phyloP scores from a whole-genome alignment of 2,888 invertebrate genomes.

The Marasmarcha lunaedactyla region DNA sequence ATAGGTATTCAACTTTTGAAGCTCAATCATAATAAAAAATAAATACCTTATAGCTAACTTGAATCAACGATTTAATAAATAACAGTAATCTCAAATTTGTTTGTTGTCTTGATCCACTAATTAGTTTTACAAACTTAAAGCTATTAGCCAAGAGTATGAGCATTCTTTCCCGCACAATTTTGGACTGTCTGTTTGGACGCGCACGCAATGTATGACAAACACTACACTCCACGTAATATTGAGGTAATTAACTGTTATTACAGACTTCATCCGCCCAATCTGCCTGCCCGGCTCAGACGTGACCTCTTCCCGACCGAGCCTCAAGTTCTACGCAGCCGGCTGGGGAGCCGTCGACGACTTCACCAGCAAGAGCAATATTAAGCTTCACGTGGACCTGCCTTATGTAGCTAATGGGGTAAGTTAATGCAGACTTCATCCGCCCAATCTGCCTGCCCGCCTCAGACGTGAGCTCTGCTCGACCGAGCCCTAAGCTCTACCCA shows the following conservation, averaged over 20 bases:
- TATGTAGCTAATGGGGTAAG: conserved; percentile 19
- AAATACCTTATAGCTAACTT: too few species aligned
- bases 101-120: too few species aligned
- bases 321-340: conserved; percentile 37
- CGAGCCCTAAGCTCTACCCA: conserved; percentile 20
- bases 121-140: too few species aligned
- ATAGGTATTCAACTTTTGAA: too few species aligned
- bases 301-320: conserved; percentile 12
- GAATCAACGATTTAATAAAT: too few species aligned
- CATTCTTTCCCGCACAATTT: too few species aligned
- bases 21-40: too few species aligned
- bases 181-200: too few species aligned
- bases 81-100: too few species aligned
- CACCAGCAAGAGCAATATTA: conserved; percentile 22
- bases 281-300: conserved; percentile 32
- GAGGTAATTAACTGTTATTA: conserved; percentile 32
- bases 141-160: too few species aligned
- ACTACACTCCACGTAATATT: too few species aligned
- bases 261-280: conserved; percentile 44
- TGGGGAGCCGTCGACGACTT: conserved; percentile 59
- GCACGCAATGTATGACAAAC: too few species aligned
- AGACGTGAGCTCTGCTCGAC: conserved; percentile 19
- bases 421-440: conserved; percentile 35
- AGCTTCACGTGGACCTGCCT: conserved; percentile 28
- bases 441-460: conserved; percentile 35